A percentile compares a stretch with the other conserved stretches of the same genome.
These are phyloP conservation scores for Acutogordius australiensis DNA, from an alignment of 2,888 invertebrate genomes.

Conservation along the genomic window DNA sequence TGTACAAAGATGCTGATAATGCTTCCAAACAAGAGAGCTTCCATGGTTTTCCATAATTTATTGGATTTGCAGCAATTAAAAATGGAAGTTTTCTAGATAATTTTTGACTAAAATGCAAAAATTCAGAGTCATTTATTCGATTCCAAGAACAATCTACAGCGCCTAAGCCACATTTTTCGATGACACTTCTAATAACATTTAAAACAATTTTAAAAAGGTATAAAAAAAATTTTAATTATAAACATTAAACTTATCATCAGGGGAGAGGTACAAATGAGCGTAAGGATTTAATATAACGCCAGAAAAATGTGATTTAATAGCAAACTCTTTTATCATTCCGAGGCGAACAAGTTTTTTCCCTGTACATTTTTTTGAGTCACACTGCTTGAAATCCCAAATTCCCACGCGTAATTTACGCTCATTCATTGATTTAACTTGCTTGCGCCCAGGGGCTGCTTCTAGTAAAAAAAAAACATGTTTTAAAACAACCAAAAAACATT, in stretches of 20 bases:
- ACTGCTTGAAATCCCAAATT: conserved; percentile 97
- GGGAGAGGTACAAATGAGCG: conserved; percentile 44
- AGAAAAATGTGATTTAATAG: conserved; percentile 48
- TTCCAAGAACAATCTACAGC: conserved; percentile 99
- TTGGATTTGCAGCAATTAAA: conserved; percentile 80
- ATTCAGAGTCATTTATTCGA: conserved; percentile 38
- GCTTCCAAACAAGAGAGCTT: conserved; percentile 92
- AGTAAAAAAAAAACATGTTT: no score
- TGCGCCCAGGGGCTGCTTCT: no score
- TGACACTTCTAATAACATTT: conserved; percentile 43
- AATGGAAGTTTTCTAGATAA: conserved; percentile 56
- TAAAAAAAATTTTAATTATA: conserved; percentile 13
- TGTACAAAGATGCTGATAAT: conserved; percentile 64
- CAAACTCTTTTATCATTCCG: conserved; percentile 46
- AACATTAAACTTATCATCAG: conserved; percentile 37
- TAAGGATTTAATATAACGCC: conserved; percentile 56
- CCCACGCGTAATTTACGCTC: no score
- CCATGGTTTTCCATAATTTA: conserved; percentile 86
- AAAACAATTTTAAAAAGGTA: background rate
- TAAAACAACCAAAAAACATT: no score
- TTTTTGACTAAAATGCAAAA: background rate
- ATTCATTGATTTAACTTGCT: no score
- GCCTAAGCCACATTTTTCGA: conserved; percentile 51
- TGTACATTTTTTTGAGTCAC: conserved; percentile 86
- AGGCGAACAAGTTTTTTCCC: conserved; percentile 39